Evolutionary conservation across 2,797 vertebrate genomes (phyloP), one percentile per base, ranked within the genome.

Genomic region (Borostomias antarcticus): DNA sequence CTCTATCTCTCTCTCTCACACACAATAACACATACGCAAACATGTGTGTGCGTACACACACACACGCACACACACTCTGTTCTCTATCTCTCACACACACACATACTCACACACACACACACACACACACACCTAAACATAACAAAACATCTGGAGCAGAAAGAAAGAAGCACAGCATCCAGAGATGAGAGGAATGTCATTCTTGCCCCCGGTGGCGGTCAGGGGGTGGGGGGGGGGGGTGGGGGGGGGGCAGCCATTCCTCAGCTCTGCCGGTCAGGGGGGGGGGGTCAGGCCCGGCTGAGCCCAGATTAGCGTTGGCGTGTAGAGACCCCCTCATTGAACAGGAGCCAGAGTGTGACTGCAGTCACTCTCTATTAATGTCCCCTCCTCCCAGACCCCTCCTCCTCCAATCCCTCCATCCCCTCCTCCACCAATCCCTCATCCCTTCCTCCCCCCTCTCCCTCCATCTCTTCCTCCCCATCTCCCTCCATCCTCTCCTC

Each of bases 331-430:
- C 87, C 84, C 83, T 90, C 86, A 88, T 87, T 88, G 85, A 89
- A 82, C 89, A 90, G 85, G 86, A 86, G 81, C 81, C 80, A 80
- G 82, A 87, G 83, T 89, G 82, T 85, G 89, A 89, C 90, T 78
- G 82, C 80, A 85, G 78, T 82, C 83, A 64, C 67, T 86, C 83
- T 86, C 74, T 83, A 78, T 87, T 81, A 82, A 85, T 66, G 53
- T 69, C 75, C 64, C 56, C 54, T 30, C 35, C 33, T 37, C 33
- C 33, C n/a, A n/a, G 58, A 51, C 37, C 28, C 56, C 54, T 67
- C 72, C 54, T 33, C 64, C 69, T 37, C 28, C 58, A 62, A 58
- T 52, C 28, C 15, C 51, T 54, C 25, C 5, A 21, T 65, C 51
- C 26, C 52, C 47, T 26, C 37, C n/a, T 48, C n/a, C 17, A n/a